Evolutionary conservation across 2,113 vertebrate genomes (phyloP).

Genomic region (Naja naja): DNA sequence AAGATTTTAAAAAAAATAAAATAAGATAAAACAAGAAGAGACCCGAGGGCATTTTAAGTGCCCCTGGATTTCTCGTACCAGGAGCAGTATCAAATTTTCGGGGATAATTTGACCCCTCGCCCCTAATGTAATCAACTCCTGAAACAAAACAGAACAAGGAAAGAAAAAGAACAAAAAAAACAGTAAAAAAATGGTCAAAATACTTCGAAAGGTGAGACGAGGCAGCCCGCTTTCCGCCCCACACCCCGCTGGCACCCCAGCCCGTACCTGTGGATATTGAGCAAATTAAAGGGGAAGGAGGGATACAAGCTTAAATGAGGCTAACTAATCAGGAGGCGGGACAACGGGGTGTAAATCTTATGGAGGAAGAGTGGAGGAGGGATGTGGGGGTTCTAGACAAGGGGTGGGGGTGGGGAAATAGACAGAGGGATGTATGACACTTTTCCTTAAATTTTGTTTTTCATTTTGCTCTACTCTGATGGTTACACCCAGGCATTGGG

Average conservation of each 20-base stretch:
- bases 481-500: no score
- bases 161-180: slow-evolving; percentile 49
- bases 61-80: slow-evolving; percentile 83
- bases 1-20: slow-evolving; percentile 25
- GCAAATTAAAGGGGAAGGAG: slow-evolving; percentile 19
- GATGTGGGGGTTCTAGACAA: not conserved
- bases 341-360: not conserved
- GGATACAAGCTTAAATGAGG: slow-evolving; percentile 4
- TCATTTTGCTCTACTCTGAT: no score
- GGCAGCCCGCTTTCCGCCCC: not conserved
- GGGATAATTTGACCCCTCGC: slow-evolving; percentile 90
- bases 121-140: slow-evolving; percentile 92
- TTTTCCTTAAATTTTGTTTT: no score
- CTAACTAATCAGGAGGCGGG: slow-evolving; percentile 34
- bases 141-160: slow-evolving; percentile 70
- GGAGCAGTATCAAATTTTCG: slow-evolving; percentile 91
- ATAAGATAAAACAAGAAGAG: slow-evolving; percentile 33
- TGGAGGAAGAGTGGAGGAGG: not conserved
- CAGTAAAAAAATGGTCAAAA: slow-evolving; percentile 61
- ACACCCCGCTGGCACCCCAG: not conserved
- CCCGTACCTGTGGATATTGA: slow-evolving; percentile 70
- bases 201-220: slow-evolving; percentile 30
- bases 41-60: slow-evolving; percentile 71
- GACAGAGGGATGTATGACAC: not conserved
- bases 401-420: rapidly evolving